Evolutionary conservation across 2,113 vertebrate genomes (phyloP).

Genomic region (Ageneiosus marmoratus): DNA sequence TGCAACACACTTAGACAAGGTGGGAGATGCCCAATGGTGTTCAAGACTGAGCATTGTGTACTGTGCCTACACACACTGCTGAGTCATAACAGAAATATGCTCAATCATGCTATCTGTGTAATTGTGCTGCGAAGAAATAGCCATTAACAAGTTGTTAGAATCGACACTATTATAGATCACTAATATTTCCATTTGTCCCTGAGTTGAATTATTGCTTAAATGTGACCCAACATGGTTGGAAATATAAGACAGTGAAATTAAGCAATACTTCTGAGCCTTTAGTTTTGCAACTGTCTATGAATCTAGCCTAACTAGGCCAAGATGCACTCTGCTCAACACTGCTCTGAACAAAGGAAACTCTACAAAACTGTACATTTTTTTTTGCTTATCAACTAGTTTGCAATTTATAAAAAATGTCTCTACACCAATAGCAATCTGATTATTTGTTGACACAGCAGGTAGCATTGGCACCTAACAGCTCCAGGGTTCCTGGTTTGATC

Average conservation of each 20-base stretch:
- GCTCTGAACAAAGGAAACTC: neutral
- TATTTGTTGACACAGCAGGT: neutral
- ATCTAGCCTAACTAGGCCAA: neutral
- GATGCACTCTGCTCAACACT: neutral
- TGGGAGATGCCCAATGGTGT: neutral
- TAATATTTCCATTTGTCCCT: neutral
- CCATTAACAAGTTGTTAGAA: neutral
- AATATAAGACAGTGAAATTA: neutral
- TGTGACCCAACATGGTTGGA: neutral
- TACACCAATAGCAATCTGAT: neutral
- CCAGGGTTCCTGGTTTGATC: neutral
- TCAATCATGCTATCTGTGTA: constrained; percentile 7
- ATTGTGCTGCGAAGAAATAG: neutral
- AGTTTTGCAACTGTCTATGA: constrained; percentile 15
- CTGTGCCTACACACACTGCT: constrained; percentile 22
- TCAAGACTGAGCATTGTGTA: neutral
- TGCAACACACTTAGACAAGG: no score
- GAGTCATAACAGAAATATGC: constrained; percentile 32
- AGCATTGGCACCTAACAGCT: neutral
- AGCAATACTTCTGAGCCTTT: neutral
- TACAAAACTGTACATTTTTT: neutral
- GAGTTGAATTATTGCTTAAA: neutral
- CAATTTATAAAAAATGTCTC: neutral
- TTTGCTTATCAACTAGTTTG: neutral
- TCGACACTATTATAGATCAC: neutral